Base-by-base conservation (phyloP, 2,888 invertebrate genomes). In the Dasysyrphus tricinctus region DNA sequence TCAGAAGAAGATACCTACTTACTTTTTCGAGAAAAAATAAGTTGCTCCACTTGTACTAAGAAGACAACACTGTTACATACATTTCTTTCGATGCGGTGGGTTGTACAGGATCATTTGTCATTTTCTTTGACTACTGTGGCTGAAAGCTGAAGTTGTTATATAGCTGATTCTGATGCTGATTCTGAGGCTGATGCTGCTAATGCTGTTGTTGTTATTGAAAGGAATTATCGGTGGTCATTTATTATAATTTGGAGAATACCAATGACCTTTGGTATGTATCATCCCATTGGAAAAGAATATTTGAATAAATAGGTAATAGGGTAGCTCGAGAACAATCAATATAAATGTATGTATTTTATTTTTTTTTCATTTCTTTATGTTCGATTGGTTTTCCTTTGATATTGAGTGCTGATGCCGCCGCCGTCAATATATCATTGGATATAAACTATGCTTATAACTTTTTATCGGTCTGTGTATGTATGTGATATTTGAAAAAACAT, bases 221-320 rank as follows among this genome's bases (percentile, higher is more conserved):
- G 81, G 82, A 82, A 61, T 82, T 86, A 82, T 86, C 82, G 70
- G 39, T 56, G 75, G 86, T 51, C 82, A 86, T 86, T 86, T 81
- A 86, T 86, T 78, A 82, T 74, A 65, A 72, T 80, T 85, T 80
- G 73, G 80, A 74, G 54, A 54, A 81, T 78, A 73, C 44, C 73
- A 73, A 77, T 77, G 85, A 85, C 80, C 85, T 74, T 61, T 77
- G 61, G 24, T 24, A 16, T 14, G 47, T 73, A 67, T 39, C 65
- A 51, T 72, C 47, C 19, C 32, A 19, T 24, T 44, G 39, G 39
- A 7, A 19, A 34, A 67, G 29, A 65, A 78, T 61, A 75, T 81
- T 82, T 86, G 82, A 86, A 81, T 81, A 81, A 24, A 34, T 19
- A 67, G 44, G 75, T 78, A 79, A 85, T 63, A 74, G 69, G 11